phyloP scores from a whole-genome alignment of 2,888 invertebrate genomes.

The Teleogryllus oceanicus region DNA sequence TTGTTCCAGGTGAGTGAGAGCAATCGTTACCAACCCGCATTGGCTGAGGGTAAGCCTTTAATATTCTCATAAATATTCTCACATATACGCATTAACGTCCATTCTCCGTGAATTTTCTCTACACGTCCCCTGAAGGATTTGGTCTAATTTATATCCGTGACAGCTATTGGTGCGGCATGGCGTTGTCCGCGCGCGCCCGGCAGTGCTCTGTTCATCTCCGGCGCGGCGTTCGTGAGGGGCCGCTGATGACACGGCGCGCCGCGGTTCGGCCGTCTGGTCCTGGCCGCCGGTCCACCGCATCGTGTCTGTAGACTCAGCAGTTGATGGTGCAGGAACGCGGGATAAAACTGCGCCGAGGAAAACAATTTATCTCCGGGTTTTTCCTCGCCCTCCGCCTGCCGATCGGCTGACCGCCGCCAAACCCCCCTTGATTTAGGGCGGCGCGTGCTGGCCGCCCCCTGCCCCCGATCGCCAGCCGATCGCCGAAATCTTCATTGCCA shows the following conservation, averaged over 20 bases:
- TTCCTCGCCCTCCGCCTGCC: background rate
- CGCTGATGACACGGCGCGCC: background rate
- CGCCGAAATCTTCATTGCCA: slow-evolving; percentile 30
- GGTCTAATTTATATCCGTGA: too few relatives aligned
- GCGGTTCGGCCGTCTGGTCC: background rate
- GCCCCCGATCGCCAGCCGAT: background rate
- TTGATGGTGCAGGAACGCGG: background rate
- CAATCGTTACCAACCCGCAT: too few relatives aligned
- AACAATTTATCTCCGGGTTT: background rate
- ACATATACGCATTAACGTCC: too few relatives aligned
- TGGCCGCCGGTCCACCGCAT: background rate
- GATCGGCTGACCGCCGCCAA: slow-evolving; percentile 3
- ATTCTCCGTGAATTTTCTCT: too few relatives aligned
- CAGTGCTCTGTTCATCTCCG: too few relatives aligned
- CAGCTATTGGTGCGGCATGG: too few relatives aligned
- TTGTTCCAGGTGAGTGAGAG: too few relatives aligned
- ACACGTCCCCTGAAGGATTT: too few relatives aligned
- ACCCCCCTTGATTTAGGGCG: slow-evolving; percentile 18
- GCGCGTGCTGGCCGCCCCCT: background rate
- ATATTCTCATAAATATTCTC: too few relatives aligned
- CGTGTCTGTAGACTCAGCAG: background rate
- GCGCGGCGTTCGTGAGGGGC: background rate
- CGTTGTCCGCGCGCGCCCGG: too few relatives aligned
- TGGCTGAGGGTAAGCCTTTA: too few relatives aligned
- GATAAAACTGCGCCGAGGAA: slow-evolving; percentile 3